Evolutionary conservation across 2,113 vertebrate genomes (phyloP).

Genomic region (Syrmaticus mikado): DNA sequence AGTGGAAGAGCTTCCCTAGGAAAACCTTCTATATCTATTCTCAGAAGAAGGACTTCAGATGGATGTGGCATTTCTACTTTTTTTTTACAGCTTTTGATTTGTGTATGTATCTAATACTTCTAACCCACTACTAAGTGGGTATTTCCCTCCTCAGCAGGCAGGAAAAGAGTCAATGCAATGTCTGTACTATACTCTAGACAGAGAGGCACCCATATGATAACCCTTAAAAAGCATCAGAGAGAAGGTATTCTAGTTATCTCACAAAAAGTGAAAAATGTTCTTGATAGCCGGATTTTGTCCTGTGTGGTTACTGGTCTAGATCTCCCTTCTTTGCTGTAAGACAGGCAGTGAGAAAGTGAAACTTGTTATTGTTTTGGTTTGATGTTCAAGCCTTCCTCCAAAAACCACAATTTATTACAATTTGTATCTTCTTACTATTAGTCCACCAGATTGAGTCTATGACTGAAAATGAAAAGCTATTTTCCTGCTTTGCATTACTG

Average conservation of each 20-base stretch:
- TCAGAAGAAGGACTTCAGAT: background rate
- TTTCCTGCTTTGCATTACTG: constrained; percentile 27
- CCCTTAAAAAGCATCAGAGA: background rate
- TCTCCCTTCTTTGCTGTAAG: background rate
- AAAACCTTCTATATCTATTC: background rate
- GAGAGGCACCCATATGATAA: background rate
- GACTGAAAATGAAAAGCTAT: background rate
- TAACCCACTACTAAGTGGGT: background rate
- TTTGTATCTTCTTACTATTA: background rate
- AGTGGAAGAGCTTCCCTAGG: background rate
- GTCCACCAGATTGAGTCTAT: background rate
- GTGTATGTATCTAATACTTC: background rate
- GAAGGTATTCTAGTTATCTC: background rate
- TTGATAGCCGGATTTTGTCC: background rate
- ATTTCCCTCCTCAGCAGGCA: background rate
- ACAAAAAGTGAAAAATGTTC: background rate
- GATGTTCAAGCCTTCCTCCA: background rate
- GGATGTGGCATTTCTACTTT: background rate
- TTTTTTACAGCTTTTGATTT: background rate
- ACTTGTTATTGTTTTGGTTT: background rate
- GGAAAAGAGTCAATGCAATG: background rate
- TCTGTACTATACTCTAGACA: background rate
- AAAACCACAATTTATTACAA: background rate
- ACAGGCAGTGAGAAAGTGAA: background rate
- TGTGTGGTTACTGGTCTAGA: background rate